Evolutionary conservation across 2,113 vertebrate genomes (phyloP).

Genomic region (Antechinus stuartii): DNA sequence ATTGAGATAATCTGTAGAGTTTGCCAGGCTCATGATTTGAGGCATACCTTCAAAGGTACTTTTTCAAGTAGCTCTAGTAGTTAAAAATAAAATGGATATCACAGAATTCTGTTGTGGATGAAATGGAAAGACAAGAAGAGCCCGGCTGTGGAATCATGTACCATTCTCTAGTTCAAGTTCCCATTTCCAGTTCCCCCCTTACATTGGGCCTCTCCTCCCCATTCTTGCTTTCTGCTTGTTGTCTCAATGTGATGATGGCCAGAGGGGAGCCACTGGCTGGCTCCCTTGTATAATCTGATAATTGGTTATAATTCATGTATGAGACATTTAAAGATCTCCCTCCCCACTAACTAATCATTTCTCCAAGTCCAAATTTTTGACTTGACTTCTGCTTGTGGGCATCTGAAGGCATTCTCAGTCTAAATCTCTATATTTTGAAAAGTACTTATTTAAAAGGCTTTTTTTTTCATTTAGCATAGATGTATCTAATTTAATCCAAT

Average conservation of each 20-base stretch:
- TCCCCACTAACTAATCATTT: slow-evolving; percentile 62
- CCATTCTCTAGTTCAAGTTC: neutral
- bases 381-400: slow-evolving; percentile 21
- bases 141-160: fast-evolving
- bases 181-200: neutral
- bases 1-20: neutral
- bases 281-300: slow-evolving; percentile 60
- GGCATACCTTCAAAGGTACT: neutral
- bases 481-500: neutral
- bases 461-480: slow-evolving; percentile 27
- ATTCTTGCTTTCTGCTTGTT: slow-evolving; percentile 9
- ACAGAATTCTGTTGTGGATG: neutral
- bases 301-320: slow-evolving; percentile 64
- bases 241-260: slow-evolving; percentile 26
- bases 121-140: neutral
- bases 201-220: neutral
- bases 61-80: neutral
- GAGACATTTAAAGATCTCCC: slow-evolving; percentile 71
- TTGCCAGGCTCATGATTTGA: neutral
- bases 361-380: slow-evolving; percentile 45
- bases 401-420: slow-evolving; percentile 9
- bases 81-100: neutral
- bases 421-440: neutral
- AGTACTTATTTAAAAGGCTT: neutral
- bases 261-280: slow-evolving; percentile 52